Conservation (phyloP, 2,888 invertebrate species). For the Augochlorella aurata region DNA sequence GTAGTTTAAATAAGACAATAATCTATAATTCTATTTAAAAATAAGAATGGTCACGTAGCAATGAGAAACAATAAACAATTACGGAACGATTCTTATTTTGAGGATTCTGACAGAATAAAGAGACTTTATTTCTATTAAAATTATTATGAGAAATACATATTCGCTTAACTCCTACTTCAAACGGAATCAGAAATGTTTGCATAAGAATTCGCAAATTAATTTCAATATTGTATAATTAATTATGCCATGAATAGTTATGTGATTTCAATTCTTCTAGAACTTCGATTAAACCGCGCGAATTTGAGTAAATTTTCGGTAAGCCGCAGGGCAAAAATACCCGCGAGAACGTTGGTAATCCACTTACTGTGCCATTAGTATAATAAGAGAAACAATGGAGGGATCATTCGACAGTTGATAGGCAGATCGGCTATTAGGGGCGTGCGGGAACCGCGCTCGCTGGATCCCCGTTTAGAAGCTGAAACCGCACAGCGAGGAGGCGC, state of each 20-base stretch:
- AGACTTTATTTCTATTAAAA: too few relatives aligned
- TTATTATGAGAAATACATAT: too few relatives aligned
- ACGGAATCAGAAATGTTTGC: too few relatives aligned
- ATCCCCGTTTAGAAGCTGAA: slow-evolving; percentile 10
- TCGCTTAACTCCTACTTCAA: too few relatives aligned
- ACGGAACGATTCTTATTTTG: too few relatives aligned
- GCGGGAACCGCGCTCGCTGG: background rate
- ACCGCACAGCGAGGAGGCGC: slow-evolving; percentile 24
- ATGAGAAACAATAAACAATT: too few relatives aligned
- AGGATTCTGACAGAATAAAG: too few relatives aligned
- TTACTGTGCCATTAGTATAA: background rate
- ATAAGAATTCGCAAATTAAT: too few relatives aligned
- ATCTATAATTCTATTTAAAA: background rate
- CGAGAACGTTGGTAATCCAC: background rate
- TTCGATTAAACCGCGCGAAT: background rate
- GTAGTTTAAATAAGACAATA: background rate
- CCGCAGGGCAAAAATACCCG: background rate
- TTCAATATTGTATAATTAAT: too few relatives aligned
- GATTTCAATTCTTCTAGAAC: too few relatives aligned
- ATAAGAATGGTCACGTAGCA: background rate
- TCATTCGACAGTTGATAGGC: slow-evolving; percentile 4
- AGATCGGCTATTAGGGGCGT: background rate
- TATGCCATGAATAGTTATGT: too few relatives aligned
- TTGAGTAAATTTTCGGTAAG: background rate
- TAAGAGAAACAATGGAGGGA: background rate